These are phyloP conservation scores for Baccha elongata DNA, from an alignment of 2,888 invertebrate genomes.

Conservation along the genomic window DNA sequence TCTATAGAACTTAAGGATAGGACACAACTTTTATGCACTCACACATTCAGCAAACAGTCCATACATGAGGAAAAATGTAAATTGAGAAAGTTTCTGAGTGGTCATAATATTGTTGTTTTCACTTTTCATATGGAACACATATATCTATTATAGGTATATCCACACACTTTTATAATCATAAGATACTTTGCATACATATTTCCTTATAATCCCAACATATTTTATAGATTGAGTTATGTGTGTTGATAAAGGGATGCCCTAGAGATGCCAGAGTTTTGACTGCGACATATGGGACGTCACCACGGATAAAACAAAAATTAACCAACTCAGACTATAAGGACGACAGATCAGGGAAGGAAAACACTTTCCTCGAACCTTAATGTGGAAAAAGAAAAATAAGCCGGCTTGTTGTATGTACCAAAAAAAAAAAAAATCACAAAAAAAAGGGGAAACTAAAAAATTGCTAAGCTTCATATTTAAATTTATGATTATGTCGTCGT, in stretches of 20 bases:
- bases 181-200: conserved; percentile 63
- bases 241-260: conserved; percentile 53
- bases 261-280: conserved; percentile 30
- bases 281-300: conserved; percentile 67
- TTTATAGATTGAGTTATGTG: conserved; percentile 70
- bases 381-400: conserved; percentile 42
- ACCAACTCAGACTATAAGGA: conserved; percentile 9
- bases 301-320: conserved; percentile 18
- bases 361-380: conserved; percentile 12
- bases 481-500: conserved; percentile 74
- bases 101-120: conserved; percentile 70
- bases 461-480: conserved; percentile 71
- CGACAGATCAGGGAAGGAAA: conserved; percentile 12
- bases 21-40: conserved; percentile 35
- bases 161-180: conserved; percentile 1
- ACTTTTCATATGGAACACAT: conserved; percentile 46
- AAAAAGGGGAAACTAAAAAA: conserved; percentile 55
- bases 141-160: not conserved
- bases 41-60: not conserved
- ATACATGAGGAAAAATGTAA: conserved; percentile 32
- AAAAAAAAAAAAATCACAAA: conserved; percentile 20
- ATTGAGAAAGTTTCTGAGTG: conserved; percentile 67
- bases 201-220: conserved; percentile 68
- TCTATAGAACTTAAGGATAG: not conserved
- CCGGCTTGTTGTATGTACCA: conserved; percentile 42